These are phyloP conservation scores for Drosophila prostipennis DNA, from an alignment of 2,888 invertebrate genomes.

Conservation along the genomic window DNA sequence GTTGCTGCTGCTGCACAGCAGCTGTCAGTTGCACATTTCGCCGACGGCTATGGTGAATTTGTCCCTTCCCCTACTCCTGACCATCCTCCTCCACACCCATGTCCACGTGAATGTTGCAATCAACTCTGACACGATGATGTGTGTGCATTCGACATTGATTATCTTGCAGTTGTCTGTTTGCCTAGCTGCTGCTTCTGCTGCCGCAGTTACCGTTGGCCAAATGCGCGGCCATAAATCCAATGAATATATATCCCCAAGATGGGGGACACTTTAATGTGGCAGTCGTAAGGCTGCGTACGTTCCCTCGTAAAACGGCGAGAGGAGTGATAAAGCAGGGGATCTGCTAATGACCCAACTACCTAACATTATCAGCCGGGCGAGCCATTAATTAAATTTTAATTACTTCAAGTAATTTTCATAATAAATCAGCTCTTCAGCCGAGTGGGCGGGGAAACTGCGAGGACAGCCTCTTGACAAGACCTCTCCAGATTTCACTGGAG, in stretches of 20 bases:
- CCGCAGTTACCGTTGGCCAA: conserved; percentile 34
- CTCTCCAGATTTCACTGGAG: conserved; percentile 19
- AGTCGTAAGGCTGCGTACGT: conserved; percentile 45
- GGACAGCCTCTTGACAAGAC: conserved; percentile 3
- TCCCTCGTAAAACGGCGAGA: conserved; percentile 57
- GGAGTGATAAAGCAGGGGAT: conserved; percentile 16
- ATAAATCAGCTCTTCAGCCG: conserved; percentile 39
- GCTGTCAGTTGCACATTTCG: conserved; percentile 51
- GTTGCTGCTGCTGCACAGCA: conserved; percentile 25
- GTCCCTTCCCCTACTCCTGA: conserved; percentile 6
- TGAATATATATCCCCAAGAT: conserved; percentile 30
- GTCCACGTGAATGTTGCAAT: conserved; percentile 60
- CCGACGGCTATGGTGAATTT: conserved; percentile 4
- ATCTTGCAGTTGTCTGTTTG: conserved; percentile 62
- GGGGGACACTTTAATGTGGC: conserved; percentile 38
- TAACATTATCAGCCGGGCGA: conserved; percentile 32
- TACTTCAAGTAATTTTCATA: conserved; percentile 43
- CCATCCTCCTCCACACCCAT: neutral
- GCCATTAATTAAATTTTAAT: conserved; percentile 55
- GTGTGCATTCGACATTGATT: conserved; percentile 65
- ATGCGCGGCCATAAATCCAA: conserved; percentile 50
- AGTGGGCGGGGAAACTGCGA: conserved; percentile 1
- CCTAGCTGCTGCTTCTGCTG: conserved; percentile 25
- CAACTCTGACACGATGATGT: conserved; percentile 63
- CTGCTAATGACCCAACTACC: conserved; percentile 39